Evolutionary conservation across 2,113 vertebrate genomes (phyloP), one percentile per base, ranked within the genome.

Genomic region (Noctilio leporinus): DNA sequence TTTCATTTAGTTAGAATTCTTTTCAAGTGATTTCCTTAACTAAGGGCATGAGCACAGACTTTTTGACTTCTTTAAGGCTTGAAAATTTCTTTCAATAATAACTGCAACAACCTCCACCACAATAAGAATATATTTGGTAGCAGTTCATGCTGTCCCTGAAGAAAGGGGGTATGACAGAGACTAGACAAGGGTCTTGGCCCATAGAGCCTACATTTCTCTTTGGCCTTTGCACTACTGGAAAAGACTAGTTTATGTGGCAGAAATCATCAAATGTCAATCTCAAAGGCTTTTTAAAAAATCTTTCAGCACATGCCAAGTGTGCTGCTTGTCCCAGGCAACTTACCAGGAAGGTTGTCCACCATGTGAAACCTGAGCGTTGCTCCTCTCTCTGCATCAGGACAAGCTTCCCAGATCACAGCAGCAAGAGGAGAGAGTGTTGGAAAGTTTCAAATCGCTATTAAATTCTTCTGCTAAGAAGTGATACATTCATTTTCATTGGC

Each of bases 1-100:
- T 91, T 97, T 95, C 77, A 16, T 92, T 85, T 94, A 35, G 24
- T 85, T 73, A 64, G 72, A 77, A 38, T 91, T 80, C 47, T 76
- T 95, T 38, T 85, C 77, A 47, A 91, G 55, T 53, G 45, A 77
- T 88, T 94, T 95, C 67, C 57, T 95, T 17, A 81, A 65, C 30
- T 57, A 30, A 20, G 14, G 33, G 12, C 62, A 75, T 30, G 49
- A 73, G 65, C 3, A n/a, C 26, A n/a, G 35, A 15, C 10, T 67
- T 69, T 89, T 45, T 28, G 62, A 86, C 64, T 72, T 95, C 53
- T 77, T 93, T n/a, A 53, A 19, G 70, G 49, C 65, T 70, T 76
- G 38, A 65, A 82, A 24, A 64, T 57, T 82, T 92, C n/a, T 95
- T 85, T 87, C 16, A 35, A 15, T 33, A 86, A 33, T 3, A 72